Base-by-base conservation (phyloP, 1,140 invertebrate species). In the Kradibia gibbosae region DNA sequence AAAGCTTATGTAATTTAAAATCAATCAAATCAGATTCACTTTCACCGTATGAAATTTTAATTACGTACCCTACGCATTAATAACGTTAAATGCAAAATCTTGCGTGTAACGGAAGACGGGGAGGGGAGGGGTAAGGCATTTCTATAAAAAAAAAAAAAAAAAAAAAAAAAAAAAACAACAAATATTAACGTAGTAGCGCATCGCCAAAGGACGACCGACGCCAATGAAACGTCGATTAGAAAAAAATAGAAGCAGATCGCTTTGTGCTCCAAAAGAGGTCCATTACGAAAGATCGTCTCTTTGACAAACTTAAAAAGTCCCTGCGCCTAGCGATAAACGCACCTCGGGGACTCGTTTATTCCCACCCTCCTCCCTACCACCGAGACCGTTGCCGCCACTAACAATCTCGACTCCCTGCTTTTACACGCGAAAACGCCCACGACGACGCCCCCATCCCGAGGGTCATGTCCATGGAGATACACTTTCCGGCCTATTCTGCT, bases 381-480 rank as follows among this genome's bases (percentile, higher is more conserved):
- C 50, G 20, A 3, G 15, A 4, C 4, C 15, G 5, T 22, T 22
- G 3, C 5, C 50, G 15, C 50, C 22, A 2, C 10, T 50, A 20
- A 36, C 48, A 39, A 36, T 10, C 53, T 75, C 36, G 0, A 22
- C 67, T 81, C 62, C 17, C 20, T 81, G 60, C 48, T 81, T 81
- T 81, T 57, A 4, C 25, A 34, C 17, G 36, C 53, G 65, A 78
- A 86, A 81, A 88, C 88, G 88, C 88, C 87, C 87, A 89, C 85
- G 50, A 86, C 25, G 85, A 87, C 87, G 87, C 88, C 88, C 85
- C 86, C 83, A 45, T 78, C 85, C 84, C 87, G 36, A 79, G 87
- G 85, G 87, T 78, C 74, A 78, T 55, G 42, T 42, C 34, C 8
- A 45, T 31, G 39, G 42, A 13, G n/a, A 48, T 22, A 48, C 4